These are phyloP conservation scores for Pipistrellus kuhlii DNA, from an alignment of 2,797 vertebrate genomes.

Conservation along the genomic window DNA sequence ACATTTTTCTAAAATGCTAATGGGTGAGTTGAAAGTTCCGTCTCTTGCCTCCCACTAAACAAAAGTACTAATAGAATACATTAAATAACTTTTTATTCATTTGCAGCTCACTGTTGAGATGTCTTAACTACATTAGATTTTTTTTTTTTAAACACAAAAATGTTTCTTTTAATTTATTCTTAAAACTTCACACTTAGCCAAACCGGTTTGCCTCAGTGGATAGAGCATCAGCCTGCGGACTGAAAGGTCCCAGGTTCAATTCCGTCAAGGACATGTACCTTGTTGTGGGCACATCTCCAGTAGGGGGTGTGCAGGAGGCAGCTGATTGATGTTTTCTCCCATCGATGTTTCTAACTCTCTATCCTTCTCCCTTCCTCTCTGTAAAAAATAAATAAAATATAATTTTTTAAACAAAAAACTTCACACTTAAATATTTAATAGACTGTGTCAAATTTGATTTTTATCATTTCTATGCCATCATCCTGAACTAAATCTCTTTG, in stretches of 20 bases:
- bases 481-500: neutral
- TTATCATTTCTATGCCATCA: neutral
- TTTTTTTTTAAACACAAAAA: neutral
- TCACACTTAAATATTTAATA: slow-evolving; percentile 1
- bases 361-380: too few relatives aligned
- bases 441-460: neutral
- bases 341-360: too few relatives aligned
- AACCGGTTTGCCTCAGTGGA: too few relatives aligned
- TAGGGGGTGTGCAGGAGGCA: too few relatives aligned
- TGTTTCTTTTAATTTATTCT: neutral
- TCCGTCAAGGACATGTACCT: too few relatives aligned
- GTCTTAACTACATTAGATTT: neutral
- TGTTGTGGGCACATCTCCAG: too few relatives aligned
- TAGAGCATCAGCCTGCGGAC: too few relatives aligned
- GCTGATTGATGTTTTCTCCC: too few relatives aligned
- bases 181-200: neutral
- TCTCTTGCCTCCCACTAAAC: neutral
- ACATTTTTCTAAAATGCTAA: neutral
- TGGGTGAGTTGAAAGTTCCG: neutral
- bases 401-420: neutral
- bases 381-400: too few relatives aligned
- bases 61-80: slow-evolving; percentile 6
- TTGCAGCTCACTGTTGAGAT: neutral
- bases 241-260: too few relatives aligned
- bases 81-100: slow-evolving; percentile 8